phyloP scores from a whole-genome alignment of 2,113 vertebrate species.

The Bos javanicus region DNA sequence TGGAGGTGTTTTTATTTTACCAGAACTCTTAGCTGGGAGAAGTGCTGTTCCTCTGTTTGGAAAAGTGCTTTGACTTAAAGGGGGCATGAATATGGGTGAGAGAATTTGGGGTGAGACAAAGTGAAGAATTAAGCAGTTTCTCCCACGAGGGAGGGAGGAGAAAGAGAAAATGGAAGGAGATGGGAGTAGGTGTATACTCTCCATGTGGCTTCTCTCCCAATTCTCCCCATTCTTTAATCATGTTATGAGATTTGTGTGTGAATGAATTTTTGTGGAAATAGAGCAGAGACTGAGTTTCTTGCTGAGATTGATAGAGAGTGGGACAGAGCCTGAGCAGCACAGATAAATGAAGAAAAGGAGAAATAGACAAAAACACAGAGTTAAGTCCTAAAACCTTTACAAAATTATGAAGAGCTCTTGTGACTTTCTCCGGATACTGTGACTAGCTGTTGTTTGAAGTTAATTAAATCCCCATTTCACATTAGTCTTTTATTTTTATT shows the following conservation, averaged over 20 bases:
- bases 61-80: neutral
- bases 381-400: neutral
- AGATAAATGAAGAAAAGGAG: neutral
- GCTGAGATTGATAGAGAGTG: neutral
- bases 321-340: neutral
- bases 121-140: neutral
- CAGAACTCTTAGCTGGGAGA: neutral
- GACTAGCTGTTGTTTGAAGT: neutral
- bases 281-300: neutral
- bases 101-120: neutral
- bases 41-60: neutral
- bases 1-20: neutral
- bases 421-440: neutral
- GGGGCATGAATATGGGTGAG: rapidly evolving
- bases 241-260: neutral
- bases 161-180: neutral
- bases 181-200: rapidly evolving
- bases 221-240: neutral
- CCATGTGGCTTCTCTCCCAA: no score
- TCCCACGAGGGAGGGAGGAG: neutral
- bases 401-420: neutral
- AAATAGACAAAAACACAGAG: neutral
- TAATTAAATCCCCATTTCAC: neutral
- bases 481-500: neutral
- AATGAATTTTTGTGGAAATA: neutral